Conservation (phyloP, 2,113 vertebrate genomes). For the Neoarius graeffei region DNA sequence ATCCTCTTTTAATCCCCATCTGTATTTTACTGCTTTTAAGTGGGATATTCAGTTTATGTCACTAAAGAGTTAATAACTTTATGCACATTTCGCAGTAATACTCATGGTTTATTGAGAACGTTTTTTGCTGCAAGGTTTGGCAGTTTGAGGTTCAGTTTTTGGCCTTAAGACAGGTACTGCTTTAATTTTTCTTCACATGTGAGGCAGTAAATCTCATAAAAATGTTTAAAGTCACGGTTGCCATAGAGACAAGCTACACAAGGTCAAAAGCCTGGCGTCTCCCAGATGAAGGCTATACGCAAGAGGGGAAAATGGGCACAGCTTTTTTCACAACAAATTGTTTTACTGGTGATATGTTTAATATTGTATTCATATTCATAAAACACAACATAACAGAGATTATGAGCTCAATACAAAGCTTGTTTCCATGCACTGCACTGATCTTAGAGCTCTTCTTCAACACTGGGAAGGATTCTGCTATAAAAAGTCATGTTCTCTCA, state of each 20-base stretch:
- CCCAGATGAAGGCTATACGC: background rate
- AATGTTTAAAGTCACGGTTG: conserved; percentile 13
- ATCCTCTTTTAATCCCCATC: background rate
- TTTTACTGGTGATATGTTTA: background rate
- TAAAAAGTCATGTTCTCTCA: background rate
- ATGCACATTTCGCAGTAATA: background rate
- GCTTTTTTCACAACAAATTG: background rate
- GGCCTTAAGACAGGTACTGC: background rate
- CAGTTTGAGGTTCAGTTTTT: background rate
- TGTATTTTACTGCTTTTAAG: background rate
- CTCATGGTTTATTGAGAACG: background rate
- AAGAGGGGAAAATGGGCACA: background rate
- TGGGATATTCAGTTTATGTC: background rate
- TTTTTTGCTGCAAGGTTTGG: background rate
- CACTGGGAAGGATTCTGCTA: background rate
- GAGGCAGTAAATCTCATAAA: conserved; percentile 31
- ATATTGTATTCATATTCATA: background rate
- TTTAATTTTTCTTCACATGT: background rate
- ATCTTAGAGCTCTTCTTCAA: background rate
- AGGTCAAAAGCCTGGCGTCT: background rate
- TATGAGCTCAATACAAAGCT: background rate
- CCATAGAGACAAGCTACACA: conserved; percentile 34
- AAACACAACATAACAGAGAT: background rate
- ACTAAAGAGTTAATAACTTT: background rate
- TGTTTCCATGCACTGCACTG: background rate